Evolutionary conservation across 2,888 invertebrate genomes (phyloP).

Genomic region (Brenthis ino): DNA sequence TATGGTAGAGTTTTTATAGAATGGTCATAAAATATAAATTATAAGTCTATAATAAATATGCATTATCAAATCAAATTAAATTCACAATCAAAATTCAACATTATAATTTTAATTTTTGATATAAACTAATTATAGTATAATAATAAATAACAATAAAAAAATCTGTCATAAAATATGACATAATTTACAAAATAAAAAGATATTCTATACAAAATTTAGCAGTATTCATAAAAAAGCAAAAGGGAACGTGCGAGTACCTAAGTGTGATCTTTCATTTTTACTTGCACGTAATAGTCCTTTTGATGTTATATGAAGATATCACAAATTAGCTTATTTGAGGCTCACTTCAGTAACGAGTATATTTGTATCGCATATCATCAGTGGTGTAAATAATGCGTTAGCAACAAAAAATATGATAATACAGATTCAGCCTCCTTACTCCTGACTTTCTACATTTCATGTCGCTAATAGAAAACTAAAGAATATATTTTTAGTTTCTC

Average conservation of each 20-base stretch:
- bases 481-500: background rate
- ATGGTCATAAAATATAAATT: too few relatives aligned
- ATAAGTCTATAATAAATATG: too few relatives aligned
- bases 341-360: background rate
- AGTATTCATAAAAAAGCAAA: background rate
- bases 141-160: too few relatives aligned
- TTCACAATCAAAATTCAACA: too few relatives aligned
- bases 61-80: too few relatives aligned
- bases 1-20: too few relatives aligned
- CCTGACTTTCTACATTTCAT: too few relatives aligned
- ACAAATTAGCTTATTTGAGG: conserved; percentile 7
- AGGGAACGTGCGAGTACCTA: background rate
- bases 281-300: background rate
- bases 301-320: conserved; percentile 8
- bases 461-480: background rate
- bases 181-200: too few relatives aligned
- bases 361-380: background rate
- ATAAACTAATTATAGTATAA: too few relatives aligned
- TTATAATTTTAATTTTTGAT: too few relatives aligned
- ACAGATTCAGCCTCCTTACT: too few relatives aligned
- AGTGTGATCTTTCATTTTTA: background rate
- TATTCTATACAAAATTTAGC: background rate
- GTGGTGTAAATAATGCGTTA: background rate
- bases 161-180: too few relatives aligned
- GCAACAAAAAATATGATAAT: background rate